Evolutionary conservation across 2,888 invertebrate genomes (phyloP).

Genomic region (Drosophila merina): DNA sequence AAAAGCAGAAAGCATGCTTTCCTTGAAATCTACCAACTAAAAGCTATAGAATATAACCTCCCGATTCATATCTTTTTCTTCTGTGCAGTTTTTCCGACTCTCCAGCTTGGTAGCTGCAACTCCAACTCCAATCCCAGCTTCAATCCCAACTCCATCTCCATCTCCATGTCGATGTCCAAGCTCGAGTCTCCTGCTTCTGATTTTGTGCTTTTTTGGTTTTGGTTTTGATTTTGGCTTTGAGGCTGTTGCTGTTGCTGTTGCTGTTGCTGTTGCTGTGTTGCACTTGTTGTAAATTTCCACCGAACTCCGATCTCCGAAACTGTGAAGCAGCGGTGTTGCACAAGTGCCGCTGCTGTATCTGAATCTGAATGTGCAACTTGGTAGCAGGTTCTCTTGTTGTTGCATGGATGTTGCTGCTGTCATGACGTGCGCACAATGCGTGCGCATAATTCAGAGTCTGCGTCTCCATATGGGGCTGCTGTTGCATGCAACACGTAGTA

Average conservation of each 20-base stretch:
- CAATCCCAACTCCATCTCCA: conserved; percentile 8
- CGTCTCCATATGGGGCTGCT: conserved; percentile 36
- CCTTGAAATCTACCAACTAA: too few species aligned
- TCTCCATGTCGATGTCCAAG: conserved; percentile 34
- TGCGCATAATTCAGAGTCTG: conserved; percentile 77
- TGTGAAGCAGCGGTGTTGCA: conserved; percentile 60
- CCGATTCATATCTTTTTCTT: not conserved
- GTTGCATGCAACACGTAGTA: conserved; percentile 72
- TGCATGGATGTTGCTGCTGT: conserved; percentile 38
- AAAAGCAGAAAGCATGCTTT: too few species aligned
- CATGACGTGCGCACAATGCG: conserved; percentile 80
- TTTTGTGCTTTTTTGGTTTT: not conserved
- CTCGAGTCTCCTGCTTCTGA: conserved; percentile 50
- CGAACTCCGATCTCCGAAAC: conserved; percentile 56
- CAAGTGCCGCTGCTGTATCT: conserved; percentile 56
- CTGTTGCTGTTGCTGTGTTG: conserved; percentile 16
- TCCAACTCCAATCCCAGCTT: conserved; percentile 8
- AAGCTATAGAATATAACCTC: too few species aligned
- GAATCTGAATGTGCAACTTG: conserved; percentile 37
- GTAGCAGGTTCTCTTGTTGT: conserved; percentile 32
- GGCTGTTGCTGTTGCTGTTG: conserved; percentile 16
- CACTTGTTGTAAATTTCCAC: conserved; percentile 79
- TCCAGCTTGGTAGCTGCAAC: not conserved
- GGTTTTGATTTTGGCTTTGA: conserved; percentile 41
- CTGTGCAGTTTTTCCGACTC: conserved; percentile 25